Evolutionary conservation across 2,888 invertebrate species (phyloP).

Genomic region (Leucozona laternaria): DNA sequence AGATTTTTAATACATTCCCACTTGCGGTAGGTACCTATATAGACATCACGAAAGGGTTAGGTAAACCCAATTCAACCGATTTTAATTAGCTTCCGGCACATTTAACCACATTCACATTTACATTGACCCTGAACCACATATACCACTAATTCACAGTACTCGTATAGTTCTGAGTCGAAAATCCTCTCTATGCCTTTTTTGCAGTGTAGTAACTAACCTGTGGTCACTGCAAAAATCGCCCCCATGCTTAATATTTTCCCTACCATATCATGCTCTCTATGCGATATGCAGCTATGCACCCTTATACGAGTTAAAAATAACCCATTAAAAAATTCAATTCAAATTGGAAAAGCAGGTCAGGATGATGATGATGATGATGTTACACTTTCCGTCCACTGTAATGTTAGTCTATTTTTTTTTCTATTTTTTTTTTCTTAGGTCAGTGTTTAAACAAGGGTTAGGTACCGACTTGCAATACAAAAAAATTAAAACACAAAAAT

Average conservation of each 20-base stretch:
- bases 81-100: conserved; percentile 45
- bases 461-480: not conserved
- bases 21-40: not conserved
- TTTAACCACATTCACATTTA: conserved; percentile 32
- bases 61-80: conserved; percentile 32
- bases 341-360: conserved; percentile 60
- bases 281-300: not conserved
- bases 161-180: not conserved
- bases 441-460: conserved; percentile 3
- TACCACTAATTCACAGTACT: conserved; percentile 5
- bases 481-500: conserved; percentile 37
- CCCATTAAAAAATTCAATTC: conserved; percentile 57
- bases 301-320: conserved; percentile 39
- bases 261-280: not conserved
- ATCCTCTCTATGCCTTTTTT: not conserved
- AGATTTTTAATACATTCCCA: not conserved
- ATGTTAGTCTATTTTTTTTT: conserved; percentile 11
- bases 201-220: conserved; percentile 32
- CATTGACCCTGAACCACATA: conserved; percentile 43
- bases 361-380: conserved; percentile 40
- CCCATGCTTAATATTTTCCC: not conserved
- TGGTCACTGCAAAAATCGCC: conserved; percentile 49
- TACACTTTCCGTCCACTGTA: conserved; percentile 30
- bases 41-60: too few relatives aligned
- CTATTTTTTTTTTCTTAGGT: not conserved